These are phyloP conservation scores for Watsonalla binaria DNA, from an alignment of 2,888 invertebrate genomes.

Conservation along the genomic window DNA sequence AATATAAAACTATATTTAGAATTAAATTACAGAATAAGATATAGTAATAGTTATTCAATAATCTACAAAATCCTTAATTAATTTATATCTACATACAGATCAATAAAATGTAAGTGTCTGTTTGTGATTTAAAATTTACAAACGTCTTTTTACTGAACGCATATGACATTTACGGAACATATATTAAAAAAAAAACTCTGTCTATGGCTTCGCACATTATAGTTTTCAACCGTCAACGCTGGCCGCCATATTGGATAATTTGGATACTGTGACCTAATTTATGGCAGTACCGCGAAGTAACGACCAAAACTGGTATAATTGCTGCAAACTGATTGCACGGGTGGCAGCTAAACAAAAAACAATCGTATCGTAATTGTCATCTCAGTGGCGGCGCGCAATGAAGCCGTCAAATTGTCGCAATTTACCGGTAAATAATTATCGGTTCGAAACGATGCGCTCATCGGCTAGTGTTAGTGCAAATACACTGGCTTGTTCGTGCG, in stretches of 20 bases:
- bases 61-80: no score
- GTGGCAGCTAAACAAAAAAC: neutral
- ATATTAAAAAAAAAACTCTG: no score
- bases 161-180: no score
- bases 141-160: no score
- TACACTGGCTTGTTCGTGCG: neutral
- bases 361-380: slow-evolving; percentile 3
- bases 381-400: slow-evolving; percentile 9
- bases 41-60: no score
- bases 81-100: no score
- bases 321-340: neutral
- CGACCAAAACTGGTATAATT: neutral
- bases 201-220: no score
- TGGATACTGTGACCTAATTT: neutral
- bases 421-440: slow-evolving; percentile 61
- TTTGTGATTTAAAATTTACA: no score
- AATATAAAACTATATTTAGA: no score
- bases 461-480: slow-evolving; percentile 33
- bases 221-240: neutral
- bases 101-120: no score
- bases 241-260: neutral
- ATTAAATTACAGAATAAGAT: no score
- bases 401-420: slow-evolving; percentile 45
- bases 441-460: slow-evolving; percentile 46
- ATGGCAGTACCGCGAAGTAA: neutral